phyloP scores from a whole-genome alignment of 2,888 invertebrate species.

The Drosophila phalerata region DNA sequence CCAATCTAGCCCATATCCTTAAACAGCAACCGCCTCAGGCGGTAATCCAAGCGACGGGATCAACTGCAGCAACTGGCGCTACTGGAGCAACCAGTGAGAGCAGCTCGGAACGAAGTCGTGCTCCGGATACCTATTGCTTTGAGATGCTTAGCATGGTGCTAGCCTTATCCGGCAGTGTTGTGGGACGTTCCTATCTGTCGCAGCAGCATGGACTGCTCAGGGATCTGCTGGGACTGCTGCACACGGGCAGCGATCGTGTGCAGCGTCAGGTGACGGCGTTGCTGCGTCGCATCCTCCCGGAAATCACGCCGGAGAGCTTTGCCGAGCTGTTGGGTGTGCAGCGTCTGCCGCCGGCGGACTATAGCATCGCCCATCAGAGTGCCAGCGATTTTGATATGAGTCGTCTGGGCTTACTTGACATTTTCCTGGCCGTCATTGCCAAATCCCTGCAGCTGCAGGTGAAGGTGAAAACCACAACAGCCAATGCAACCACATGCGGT shows the following conservation, averaged over 20 bases:
- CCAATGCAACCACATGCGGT: conserved; percentile 4
- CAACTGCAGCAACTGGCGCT: background rate
- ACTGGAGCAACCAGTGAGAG: conserved; percentile 72
- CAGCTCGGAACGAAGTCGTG: conserved; percentile 81
- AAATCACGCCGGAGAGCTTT: conserved; percentile 94
- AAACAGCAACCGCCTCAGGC: conserved; percentile 71
- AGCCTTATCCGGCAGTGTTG: conserved; percentile 96
- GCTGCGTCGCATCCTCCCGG: conserved; percentile 94
- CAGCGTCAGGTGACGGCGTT: conserved; percentile 96
- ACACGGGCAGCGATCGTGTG: conserved; percentile 97
- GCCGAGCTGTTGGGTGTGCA: conserved; percentile 91
- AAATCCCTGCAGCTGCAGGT: conserved; percentile 96
- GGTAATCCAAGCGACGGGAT: conserved; percentile 58
- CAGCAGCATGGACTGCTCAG: conserved; percentile 94
- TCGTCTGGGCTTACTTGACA: conserved; percentile 93
- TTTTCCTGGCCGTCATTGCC: conserved; percentile 95
- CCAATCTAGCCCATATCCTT: conserved; percentile 83
- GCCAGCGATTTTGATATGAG: conserved; percentile 85
- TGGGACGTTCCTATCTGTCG: conserved; percentile 95
- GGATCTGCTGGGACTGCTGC: conserved; percentile 94
- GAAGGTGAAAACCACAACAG: conserved; percentile 87
- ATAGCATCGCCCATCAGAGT: conserved; percentile 89
- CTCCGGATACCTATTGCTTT: conserved; percentile 96
- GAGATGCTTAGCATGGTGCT: conserved; percentile 98
- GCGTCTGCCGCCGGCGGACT: conserved; percentile 90